phyloP scores from a whole-genome alignment of 2,888 invertebrate species.

The Reticulitermes lucifugus region DNA sequence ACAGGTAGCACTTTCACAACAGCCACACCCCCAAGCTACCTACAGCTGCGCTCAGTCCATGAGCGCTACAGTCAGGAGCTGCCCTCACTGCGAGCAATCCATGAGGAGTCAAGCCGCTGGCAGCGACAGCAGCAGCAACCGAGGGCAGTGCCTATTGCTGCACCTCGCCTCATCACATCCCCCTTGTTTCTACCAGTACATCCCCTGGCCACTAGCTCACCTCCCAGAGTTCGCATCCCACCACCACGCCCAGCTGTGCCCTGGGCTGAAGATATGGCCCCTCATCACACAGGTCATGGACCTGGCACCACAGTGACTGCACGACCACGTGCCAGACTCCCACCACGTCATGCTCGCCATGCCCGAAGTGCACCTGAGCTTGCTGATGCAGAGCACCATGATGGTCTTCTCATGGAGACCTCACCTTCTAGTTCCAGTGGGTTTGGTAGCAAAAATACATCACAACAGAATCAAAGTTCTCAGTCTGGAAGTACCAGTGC shows the following conservation, averaged over 20 bases:
- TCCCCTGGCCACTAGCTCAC: constrained; percentile 70
- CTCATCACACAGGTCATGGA: constrained; percentile 58
- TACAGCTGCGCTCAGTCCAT: constrained; percentile 73
- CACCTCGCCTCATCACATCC: constrained; percentile 40
- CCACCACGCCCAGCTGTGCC: constrained; percentile 63
- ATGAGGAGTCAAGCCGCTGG: constrained; percentile 68
- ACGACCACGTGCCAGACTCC: constrained; percentile 73
- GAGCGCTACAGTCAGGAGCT: constrained; percentile 79
- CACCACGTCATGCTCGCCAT: constrained; percentile 74
- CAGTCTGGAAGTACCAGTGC: constrained; percentile 76
- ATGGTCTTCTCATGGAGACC: constrained; percentile 73
- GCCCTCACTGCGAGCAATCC: constrained; percentile 77
- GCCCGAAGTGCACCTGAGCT: constrained; percentile 76
- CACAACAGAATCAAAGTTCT: constrained; percentile 83
- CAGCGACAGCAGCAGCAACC: constrained; percentile 59
- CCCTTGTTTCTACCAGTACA: constrained; percentile 70
- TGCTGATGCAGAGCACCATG: constrained; percentile 69
- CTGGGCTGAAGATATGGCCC: constrained; percentile 22
- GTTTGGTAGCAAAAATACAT: constrained; percentile 91
- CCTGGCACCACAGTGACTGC: constrained; percentile 60
- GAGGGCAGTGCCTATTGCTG: constrained; percentile 43
- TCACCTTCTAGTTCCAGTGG: constrained; percentile 92
- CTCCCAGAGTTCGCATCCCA: constrained; percentile 60
- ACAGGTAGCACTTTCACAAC: constrained; percentile 30
- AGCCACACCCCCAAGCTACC: constrained; percentile 71